Percentiles rank a stretch among this genome's conserved stretches.
Conservation (phyloP, 2,113 vertebrate species). For the Tonatia bakeri region DNA sequence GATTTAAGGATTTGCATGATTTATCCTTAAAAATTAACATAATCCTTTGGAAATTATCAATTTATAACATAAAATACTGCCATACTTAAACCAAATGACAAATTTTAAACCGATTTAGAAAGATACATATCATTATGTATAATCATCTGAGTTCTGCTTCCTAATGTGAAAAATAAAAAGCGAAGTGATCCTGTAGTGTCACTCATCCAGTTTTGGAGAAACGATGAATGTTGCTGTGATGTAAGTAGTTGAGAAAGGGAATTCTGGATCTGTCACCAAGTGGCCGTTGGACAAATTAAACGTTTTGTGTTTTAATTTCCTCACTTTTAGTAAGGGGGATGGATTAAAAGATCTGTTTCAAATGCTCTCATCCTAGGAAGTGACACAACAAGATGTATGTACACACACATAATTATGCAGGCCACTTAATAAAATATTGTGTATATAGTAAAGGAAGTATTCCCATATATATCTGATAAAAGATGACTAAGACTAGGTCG, state of each 20-base stretch:
- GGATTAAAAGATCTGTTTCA: neutral
- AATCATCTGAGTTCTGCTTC: neutral
- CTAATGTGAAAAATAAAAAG: neutral
- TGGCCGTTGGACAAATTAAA: neutral
- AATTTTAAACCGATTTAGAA: neutral
- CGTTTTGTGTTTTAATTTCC: constrained; percentile 9
- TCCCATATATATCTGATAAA: neutral
- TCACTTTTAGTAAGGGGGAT: neutral
- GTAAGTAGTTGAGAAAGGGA: neutral
- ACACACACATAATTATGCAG: neutral
- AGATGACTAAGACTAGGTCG: neutral
- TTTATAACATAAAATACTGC: neutral
- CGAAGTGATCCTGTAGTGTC: neutral
- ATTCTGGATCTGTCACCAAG: neutral
- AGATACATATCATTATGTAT: constrained; percentile 7
- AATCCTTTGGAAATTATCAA: neutral
- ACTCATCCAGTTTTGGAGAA: neutral
- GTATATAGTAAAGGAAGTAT: neutral
- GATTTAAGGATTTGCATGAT: neutral
- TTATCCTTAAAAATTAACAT: neutral
- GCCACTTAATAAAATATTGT: neutral
- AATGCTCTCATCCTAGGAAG: neutral
- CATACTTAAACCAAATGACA: neutral
- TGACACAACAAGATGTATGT: neutral
- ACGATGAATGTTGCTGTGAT: neutral